Evolutionary conservation across 2,797 vertebrate genomes (phyloP).

Genomic region (Ceyx erithaca): DNA sequence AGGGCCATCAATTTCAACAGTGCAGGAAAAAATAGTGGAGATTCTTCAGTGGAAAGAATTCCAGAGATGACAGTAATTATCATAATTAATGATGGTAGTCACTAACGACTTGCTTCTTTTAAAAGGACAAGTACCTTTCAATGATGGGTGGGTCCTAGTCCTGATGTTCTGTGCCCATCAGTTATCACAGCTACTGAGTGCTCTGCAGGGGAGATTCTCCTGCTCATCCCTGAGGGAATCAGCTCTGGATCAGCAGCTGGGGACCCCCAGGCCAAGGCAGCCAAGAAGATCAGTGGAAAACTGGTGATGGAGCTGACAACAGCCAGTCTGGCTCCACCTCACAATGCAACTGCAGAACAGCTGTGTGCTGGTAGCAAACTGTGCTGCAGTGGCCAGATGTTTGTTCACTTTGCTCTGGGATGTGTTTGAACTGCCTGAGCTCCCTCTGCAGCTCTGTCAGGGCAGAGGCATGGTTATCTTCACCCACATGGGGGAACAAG

Average conservation of each 20-base stretch:
- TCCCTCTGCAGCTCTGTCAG: neutral
- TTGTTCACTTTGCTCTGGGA: neutral
- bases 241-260: neutral
- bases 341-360: neutral
- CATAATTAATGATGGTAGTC: neutral
- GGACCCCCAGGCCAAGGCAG: neutral
- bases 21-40: neutral
- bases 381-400: neutral
- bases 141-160: neutral
- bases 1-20: neutral
- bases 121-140: neutral
- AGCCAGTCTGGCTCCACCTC: neutral
- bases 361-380: neutral
- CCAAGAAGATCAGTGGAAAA: neutral
- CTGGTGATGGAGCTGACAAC: neutral
- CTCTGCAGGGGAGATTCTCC: neutral
- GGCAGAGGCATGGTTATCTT: neutral
- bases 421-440: neutral
- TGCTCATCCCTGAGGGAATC: accelerated
- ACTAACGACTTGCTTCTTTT: neutral
- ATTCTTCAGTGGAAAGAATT: neutral
- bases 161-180: neutral
- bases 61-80: neutral
- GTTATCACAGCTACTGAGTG: neutral
- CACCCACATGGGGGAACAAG: neutral